Evolutionary conservation across 2,797 vertebrate genomes (phyloP), one percentile per base, ranked within the genome.

Genomic region (Threskiornis aethiopicus): DNA sequence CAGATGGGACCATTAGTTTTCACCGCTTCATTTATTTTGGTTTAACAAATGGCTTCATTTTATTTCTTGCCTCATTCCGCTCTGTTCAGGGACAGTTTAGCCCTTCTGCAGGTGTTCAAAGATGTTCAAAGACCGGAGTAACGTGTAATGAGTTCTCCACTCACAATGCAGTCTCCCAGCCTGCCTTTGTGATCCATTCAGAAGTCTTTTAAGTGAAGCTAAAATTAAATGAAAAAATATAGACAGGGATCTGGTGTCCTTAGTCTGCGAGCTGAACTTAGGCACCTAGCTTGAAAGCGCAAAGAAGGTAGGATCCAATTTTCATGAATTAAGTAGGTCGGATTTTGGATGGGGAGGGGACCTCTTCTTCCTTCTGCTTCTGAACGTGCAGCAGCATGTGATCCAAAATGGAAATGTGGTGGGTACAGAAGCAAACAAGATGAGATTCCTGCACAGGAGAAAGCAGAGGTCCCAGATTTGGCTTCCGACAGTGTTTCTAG

Each of bases 41-140:
- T 95, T 93, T 93, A 92, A 82, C 70, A 79, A 97, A 94, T 94
- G 86, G 71, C 54, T 94, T 84, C 33, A 4, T 96, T 95, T 93
- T 70, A 79, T 87, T 72, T 93, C 92, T 87, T 94, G 39, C 72
- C 86, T 91, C 49, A 16, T 84, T 87, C 66, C 73, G 92, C 81
- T 70, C 72, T 85, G 87, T n/a, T 92, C 71, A 25, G 92, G 92
- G 84, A 42, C 78, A 80, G 81, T 65, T 93, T 77, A 85, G 18
- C 37, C 71, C 75, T 90, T 93, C 92, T 93, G 90, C 81, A 83
- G 90, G 84, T 94, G 92, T 91, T 93, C 85, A 81, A 35, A 93
- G 72, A 18, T 92, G 82, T 89, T 95, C 71, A 89, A 75, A 96
- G 91, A 7, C 42, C 64, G 81, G 59, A 92, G 28, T 39, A 91